phyloP scores from a whole-genome alignment of 2,797 vertebrate species.

The Rachycentron canadum region DNA sequence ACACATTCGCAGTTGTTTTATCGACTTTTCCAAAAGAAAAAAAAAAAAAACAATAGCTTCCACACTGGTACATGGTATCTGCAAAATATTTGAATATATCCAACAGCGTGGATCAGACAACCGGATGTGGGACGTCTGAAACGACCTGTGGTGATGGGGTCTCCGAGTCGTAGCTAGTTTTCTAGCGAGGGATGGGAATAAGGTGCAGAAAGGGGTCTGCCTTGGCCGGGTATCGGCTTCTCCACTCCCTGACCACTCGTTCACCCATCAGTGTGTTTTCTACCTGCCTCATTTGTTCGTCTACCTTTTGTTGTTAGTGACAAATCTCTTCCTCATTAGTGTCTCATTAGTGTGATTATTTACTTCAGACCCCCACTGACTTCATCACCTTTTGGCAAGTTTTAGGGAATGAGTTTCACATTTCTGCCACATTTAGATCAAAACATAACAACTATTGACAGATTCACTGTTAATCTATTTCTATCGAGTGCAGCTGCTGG shows the following conservation, averaged over 20 bases:
- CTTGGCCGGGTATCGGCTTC: no score
- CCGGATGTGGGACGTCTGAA: not conserved
- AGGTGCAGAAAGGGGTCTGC: no score
- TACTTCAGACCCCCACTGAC: no score
- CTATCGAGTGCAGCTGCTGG: constrained; percentile 4
- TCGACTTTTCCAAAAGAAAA: no score
- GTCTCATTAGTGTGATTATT: not conserved
- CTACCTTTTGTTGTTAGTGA: not conserved
- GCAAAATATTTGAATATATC: no score
- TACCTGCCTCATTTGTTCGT: not conserved
- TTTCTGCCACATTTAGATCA: constrained; percentile 1
- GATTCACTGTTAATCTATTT: constrained; percentile 12
- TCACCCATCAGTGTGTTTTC: not conserved
- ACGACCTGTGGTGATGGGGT: no score
- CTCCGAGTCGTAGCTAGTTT: no score
- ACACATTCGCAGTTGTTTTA: no score
- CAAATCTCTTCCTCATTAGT: not conserved
- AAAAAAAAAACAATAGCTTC: no score
- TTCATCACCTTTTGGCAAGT: not conserved
- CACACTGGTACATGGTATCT: no score
- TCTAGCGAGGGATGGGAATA: no score
- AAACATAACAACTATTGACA: constrained; percentile 13
- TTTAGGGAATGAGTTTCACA: not conserved
- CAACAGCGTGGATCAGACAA: not conserved
- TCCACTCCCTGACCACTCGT: no score